These are phyloP conservation scores for Egretta garzetta DNA, from an alignment of 2,113 vertebrate genomes.

Conservation along the genomic window DNA sequence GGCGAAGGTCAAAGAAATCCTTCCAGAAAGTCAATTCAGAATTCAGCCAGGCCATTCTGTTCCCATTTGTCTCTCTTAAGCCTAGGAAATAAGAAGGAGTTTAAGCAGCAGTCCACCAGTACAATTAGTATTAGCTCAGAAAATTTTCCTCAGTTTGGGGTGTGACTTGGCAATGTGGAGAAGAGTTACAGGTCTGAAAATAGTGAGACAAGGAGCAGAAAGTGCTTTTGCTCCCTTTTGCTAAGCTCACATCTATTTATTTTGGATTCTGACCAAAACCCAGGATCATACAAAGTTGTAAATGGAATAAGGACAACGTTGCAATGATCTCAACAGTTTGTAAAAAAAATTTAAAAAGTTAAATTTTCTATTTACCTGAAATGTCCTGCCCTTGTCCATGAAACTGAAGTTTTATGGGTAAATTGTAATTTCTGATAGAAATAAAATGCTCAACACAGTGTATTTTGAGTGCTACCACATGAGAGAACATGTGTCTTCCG, in stretches of 20 bases:
- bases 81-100: neutral
- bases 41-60: conserved; percentile 28
- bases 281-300: neutral
- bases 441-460: neutral
- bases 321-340: neutral
- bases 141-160: neutral
- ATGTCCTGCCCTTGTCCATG: neutral
- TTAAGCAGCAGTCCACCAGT: conserved; percentile 11
- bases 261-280: neutral
- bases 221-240: neutral
- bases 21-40: conserved; percentile 58
- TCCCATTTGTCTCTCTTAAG: conserved; percentile 36
- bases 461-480: neutral
- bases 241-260: neutral
- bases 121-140: conserved; percentile 9
- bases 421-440: neutral
- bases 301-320: neutral
- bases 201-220: neutral
- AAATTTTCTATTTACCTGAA: neutral
- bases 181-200: neutral
- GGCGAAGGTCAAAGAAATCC: conserved; percentile 32
- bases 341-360: neutral
- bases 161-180: neutral
- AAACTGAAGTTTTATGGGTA: neutral
- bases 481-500: neutral